These are phyloP conservation scores for Epistrophe grossulariae DNA, from an alignment of 2,888 invertebrate species.

Conservation along the genomic window DNA sequence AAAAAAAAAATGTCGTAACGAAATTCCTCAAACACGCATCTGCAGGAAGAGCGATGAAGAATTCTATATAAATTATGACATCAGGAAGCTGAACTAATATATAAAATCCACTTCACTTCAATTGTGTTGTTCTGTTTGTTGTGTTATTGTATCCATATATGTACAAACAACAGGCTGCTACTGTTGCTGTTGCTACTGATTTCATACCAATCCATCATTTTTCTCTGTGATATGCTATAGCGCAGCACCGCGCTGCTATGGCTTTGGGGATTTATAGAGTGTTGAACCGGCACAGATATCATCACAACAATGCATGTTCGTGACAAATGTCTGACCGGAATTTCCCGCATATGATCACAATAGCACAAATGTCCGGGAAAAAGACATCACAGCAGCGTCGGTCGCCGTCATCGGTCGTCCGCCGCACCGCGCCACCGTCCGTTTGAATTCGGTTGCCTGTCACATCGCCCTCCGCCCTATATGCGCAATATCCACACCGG, in stretches of 20 bases:
- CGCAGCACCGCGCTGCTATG: background rate
- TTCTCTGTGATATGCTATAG: background rate
- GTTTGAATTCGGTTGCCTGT: background rate
- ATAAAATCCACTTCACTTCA: constrained; percentile 23
- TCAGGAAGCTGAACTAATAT: constrained; percentile 23
- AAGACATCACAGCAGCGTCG: background rate
- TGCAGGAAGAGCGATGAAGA: background rate
- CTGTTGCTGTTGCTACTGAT: constrained; percentile 6
- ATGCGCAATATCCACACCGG: constrained; percentile 62
- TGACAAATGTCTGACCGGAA: constrained; percentile 51
- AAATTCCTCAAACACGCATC: background rate
- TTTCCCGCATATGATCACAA: constrained; percentile 47
- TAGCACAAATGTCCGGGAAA: constrained; percentile 31
- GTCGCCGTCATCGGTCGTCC: background rate
- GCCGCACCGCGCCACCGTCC: no score
- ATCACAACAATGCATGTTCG: constrained; percentile 45
- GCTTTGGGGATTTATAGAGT: constrained; percentile 36
- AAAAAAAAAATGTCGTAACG: background rate
- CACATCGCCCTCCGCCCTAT: constrained; percentile 3
- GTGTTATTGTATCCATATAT: background rate
- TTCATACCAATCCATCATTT: constrained; percentile 37
- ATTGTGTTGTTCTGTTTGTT: constrained; percentile 18
- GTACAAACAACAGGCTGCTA: constrained; percentile 31
- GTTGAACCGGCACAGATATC: constrained; percentile 39
- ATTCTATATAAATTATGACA: constrained; percentile 31